Evolutionary conservation across 30 jellyfish, hydroid and myxozoan species (phyloP).

Genomic region (Hydra vulgaris): DNA sequence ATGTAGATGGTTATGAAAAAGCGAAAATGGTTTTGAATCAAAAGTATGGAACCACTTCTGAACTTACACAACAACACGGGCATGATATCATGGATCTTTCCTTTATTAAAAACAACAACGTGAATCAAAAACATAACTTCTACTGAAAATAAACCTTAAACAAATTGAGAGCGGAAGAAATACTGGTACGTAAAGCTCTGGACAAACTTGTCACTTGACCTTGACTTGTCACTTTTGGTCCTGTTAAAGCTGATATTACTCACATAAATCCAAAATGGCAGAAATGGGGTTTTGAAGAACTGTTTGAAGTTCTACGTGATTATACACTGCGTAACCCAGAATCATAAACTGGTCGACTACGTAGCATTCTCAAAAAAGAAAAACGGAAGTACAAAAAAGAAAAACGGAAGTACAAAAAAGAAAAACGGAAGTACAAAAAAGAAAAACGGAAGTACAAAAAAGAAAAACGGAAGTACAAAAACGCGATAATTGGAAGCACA

Average conservation of each 20-base stretch:
- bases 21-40: no score
- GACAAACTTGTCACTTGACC: no score
- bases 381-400: no score
- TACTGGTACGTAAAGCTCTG: slow-evolving; percentile 30
- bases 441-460: no score
- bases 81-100: slow-evolving; percentile 23
- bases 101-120: not conserved
- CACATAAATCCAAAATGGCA: slow-evolving; percentile 27
- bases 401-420: no score
- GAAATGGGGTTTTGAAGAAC: slow-evolving; percentile 19
- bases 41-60: no score
- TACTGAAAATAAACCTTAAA: slow-evolving; percentile 42
- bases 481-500: no score
- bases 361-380: no score
- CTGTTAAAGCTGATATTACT: slow-evolving; percentile 7
- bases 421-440: no score
- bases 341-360: not conserved
- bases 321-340: slow-evolving; percentile 24
- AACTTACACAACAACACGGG: slow-evolving; percentile 27
- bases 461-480: no score
- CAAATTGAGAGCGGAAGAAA: slow-evolving; percentile 16
- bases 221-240: no score
- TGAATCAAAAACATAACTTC: slow-evolving; percentile 17
- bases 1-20: no score
- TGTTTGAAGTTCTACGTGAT: slow-evolving; percentile 11